A percentile compares a stretch with the other conserved stretches of the same genome.
Evolutionary conservation across 2,113 vertebrate species (phyloP).

Genomic region (Eclectus roratus): DNA sequence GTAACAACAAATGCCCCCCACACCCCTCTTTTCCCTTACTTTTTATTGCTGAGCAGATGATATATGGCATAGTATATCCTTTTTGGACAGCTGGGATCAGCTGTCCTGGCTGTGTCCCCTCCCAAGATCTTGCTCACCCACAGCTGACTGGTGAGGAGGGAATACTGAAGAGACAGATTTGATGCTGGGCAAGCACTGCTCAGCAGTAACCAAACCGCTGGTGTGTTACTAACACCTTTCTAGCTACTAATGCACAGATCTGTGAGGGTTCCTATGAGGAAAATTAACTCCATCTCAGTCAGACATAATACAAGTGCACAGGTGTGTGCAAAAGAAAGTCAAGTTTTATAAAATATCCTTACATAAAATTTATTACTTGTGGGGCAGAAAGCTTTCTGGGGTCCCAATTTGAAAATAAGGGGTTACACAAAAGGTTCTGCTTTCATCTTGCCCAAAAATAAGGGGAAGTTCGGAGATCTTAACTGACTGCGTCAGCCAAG

Average conservation of each 20-base stretch:
- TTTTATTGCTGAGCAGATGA: background rate
- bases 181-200: background rate
- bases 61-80: background rate
- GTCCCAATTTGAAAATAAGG: background rate
- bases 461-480: background rate
- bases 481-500: background rate
- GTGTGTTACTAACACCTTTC: background rate
- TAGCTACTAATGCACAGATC: background rate
- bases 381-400: background rate
- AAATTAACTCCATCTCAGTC: background rate
- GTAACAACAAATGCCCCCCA: background rate
- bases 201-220: background rate
- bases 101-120: background rate
- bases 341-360: background rate
- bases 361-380: background rate
- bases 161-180: background rate
- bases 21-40: background rate
- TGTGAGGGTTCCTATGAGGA: background rate
- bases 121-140: background rate
- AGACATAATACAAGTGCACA: background rate
- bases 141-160: accelerated
- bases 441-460: background rate
- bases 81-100: background rate
- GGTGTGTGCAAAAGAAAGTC: background rate
- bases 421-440: background rate